Base-by-base conservation (phyloP, 1,140 invertebrate species). In the Drosophila orena region DNA sequence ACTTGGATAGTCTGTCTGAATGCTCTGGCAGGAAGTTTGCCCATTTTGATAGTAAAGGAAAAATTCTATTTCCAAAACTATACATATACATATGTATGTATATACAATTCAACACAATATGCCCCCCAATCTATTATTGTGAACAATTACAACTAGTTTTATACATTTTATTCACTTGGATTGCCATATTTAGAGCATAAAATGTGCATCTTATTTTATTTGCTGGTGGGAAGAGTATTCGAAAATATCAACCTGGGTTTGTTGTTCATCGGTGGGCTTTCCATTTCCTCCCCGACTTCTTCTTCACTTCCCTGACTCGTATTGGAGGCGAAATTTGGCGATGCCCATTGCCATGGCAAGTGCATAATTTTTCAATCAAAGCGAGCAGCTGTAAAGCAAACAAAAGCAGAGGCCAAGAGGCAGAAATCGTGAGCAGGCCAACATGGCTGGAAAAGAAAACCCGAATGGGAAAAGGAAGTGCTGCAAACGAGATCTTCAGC, bases 311-410 rank as follows among this genome's bases (percentile, higher is more conserved):
- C 43, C 55, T 38, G 27, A 46, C 8, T 62, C 30, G 55, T 47
- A 49, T 75, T 81, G 77, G 49, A 61, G 66, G 52, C 65, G 83
- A 81, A 81, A 72, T 86, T 86, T 84, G 77, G 81, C 72, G 70
- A 79, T 85, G 81, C 76, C 81, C 81, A 85, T 66, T 78, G 83
- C 76, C 83, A 88, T 86, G 84, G 83, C 83, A 88, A 88, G 83
- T 88, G 83, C 83, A 88, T 88, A 88, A 88, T 88, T 88, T 88
- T 88, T 88, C 83, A 88, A 88, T 88, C 83, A 88, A 89, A 79
- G 79, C 85, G 53, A 89, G 79, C 83, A 88, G 83, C 83, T 86
- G 81, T 86, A 86, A 86, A 77, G 68, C 81, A 86, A 86, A 86
- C 81, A 86, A 76, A 76, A 58, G 61, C 76, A 54, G 54, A 35